Base-by-base conservation (phyloP, 1,140 invertebrate genomes). In the Drosophila parabipectinata region DNA sequence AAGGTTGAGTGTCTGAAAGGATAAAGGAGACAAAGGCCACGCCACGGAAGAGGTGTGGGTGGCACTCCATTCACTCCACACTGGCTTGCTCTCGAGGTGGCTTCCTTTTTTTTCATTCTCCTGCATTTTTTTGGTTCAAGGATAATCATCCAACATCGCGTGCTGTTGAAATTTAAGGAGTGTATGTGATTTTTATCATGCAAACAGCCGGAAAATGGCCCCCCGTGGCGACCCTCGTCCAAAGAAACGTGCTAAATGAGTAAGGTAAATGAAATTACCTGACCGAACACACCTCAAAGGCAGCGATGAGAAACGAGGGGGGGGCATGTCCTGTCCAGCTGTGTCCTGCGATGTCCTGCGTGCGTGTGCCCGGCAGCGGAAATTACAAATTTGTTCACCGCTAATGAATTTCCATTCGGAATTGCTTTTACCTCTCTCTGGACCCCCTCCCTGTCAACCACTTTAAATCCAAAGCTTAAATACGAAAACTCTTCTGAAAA, bases 141-240 rank as follows among this genome's bases (percentile, higher is more conserved):
- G 90, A 91, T 91, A 91, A 91, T 91, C 82, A 91, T 79, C 75
- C 79, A 74, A 74, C 82, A 91, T 91, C 90, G 90, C 90, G 90
- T 91, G 90, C 79, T 77, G 83, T 66, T 72, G 47, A 77, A 81
- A 91, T 84, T 87, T 91, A 91, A 84, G 90, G 90, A 91, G 90
- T 91, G 90, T 82, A 88, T 91, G 90, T 91, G 90, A 91, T 91
- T 91, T 91, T 91, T 91, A 91, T 91, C 90, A 91, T 91, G 83
- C 80, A 83, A 83, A 77, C 84, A 84, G 79, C 82, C 85, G 77
- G 72, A 87, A 91, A 83, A 79, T 72, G 79, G 76, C 59, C 75
- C 53, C 34, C 47, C 53, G 34, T 47, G 57, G 41, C 28, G 54
- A 47, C 56, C 32, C 48, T 44, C 54, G 24, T 10, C 37, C 57